Evolutionary conservation across 2,888 invertebrate genomes (phyloP).

Genomic region (Lumbricus terrestris): DNA sequence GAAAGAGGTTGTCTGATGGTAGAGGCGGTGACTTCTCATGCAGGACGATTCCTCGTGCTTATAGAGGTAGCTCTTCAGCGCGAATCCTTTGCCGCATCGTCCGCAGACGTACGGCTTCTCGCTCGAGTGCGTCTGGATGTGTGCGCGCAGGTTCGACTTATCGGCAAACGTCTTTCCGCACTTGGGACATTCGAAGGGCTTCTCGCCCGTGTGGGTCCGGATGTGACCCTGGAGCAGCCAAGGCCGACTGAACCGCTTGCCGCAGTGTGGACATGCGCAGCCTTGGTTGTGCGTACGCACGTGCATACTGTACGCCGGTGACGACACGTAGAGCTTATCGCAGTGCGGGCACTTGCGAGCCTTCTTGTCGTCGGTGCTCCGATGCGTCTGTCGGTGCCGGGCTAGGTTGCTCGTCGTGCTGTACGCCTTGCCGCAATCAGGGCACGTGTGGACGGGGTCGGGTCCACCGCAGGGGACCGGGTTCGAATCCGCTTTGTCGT

Average conservation of each 20-base stretch:
- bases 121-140: constrained; percentile 83
- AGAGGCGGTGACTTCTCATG: constrained; percentile 38
- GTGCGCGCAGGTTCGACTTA: constrained; percentile 84
- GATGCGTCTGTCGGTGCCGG: constrained; percentile 63
- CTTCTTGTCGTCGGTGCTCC: constrained; percentile 69
- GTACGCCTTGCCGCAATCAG: constrained; percentile 63
- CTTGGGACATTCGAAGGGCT: constrained; percentile 81
- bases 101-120: constrained; percentile 80
- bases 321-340: constrained; percentile 83
- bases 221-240: constrained; percentile 86
- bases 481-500: background rate
- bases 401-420: constrained; percentile 64
- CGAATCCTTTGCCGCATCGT: constrained; percentile 84
- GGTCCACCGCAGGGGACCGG: background rate
- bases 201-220: constrained; percentile 77
- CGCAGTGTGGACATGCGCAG: constrained; percentile 83
- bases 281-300: constrained; percentile 67
- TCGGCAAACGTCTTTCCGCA: constrained; percentile 88
- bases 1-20: constrained; percentile 7
- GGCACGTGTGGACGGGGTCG: constrained; percentile 51
- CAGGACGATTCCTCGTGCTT: constrained; percentile 88
- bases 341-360: constrained; percentile 81
- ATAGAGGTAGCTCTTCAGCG: constrained; percentile 83
- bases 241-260: constrained; percentile 83
- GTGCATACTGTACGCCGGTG: constrained; percentile 82